Evolutionary conservation across 2,113 vertebrate species (phyloP), one percentile per base, ranked within the genome.

Genomic region (Cervus canadensis): DNA sequence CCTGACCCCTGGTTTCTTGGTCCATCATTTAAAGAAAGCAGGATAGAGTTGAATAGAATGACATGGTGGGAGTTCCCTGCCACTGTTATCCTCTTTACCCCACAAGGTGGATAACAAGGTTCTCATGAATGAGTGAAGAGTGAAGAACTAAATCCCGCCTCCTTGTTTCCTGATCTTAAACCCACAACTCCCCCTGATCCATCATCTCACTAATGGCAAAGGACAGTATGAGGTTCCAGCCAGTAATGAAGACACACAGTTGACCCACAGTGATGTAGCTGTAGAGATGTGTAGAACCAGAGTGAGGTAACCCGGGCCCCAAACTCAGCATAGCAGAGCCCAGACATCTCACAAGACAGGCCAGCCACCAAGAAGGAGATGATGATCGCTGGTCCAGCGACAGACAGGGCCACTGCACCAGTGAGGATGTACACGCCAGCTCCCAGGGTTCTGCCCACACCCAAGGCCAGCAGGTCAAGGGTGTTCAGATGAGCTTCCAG

Each of bases 391-490:
- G 43, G 74, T 16, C 74, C 74, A 48, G 74, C 0, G 0, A 36
- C 64, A 71, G n/a, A 3, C 64, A 21, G 64, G 74, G 43, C 43
- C 1, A 5, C 25, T 26, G 14, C 40, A 48, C 76, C 13, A 28
- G 26, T 5, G 12, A 78, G 40, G 26, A 17, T 2, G 7, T 10
- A 5, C 76, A 48, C 2, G 1, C 25, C 2, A 0, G 74, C 7
- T 48, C 26, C 23, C 14, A 9, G 74, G 12, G 13, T 30, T 28
- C 74, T 15, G 43, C 25, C 14, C 74, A 78, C 25, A 45, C 76
- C 74, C 14, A 1, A 30, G 25, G 7, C 25, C 76, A 17, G 3
- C 4, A 48, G 74, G 14, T 78, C 25, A 21, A 78, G 3, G 13
- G 74, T 78, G 74, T 48, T 28, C 43, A 78, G 7, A 48, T 45